Percentiles rank a stretch among this genome's conserved stretches.
These are phyloP conservation scores for Euplexia lucipara DNA, from an alignment of 2,888 invertebrate species.

Conservation along the genomic window DNA sequence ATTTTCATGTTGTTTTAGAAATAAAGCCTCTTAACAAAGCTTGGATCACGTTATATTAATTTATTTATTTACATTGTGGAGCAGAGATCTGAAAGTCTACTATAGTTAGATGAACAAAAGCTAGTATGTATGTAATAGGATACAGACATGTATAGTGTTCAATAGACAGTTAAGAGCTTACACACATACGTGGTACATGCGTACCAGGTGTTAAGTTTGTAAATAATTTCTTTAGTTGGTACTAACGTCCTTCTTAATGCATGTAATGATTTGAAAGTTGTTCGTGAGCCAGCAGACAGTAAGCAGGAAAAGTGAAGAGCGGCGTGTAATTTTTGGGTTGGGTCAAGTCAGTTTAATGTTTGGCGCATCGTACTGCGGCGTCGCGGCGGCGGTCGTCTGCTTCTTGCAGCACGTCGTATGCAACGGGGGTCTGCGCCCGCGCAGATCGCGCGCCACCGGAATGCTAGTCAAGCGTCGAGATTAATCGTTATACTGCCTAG, in stretches of 20 bases:
- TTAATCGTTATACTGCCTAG: slow-evolving; percentile 67
- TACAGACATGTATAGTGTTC: no score
- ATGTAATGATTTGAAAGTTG: not conserved
- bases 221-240: no score
- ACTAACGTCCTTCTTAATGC: not conserved
- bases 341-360: slow-evolving; percentile 62
- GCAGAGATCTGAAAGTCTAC: no score
- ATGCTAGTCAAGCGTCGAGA: slow-evolving; percentile 53
- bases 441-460: slow-evolving; percentile 51
- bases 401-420: slow-evolving; percentile 38
- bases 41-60: not conserved
- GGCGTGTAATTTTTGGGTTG: slow-evolving; percentile 61
- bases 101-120: no score
- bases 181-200: no score
- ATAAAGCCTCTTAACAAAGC: not conserved
- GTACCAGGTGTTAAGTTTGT: no score
- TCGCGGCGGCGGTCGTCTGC: slow-evolving; percentile 29
- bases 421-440: slow-evolving; percentile 42
- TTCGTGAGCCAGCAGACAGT: not conserved
- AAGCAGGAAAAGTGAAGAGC: slow-evolving; percentile 26
- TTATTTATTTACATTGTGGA: no score
- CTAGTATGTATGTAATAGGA: no score
- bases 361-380: slow-evolving; percentile 63
- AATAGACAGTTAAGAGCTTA: no score
- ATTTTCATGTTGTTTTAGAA: not conserved